Evolutionary conservation across 53 echinoderm and acorn worm species (phyloP), one percentile per base, ranked within the genome.

Genomic region (Apostichopus leukothele): DNA sequence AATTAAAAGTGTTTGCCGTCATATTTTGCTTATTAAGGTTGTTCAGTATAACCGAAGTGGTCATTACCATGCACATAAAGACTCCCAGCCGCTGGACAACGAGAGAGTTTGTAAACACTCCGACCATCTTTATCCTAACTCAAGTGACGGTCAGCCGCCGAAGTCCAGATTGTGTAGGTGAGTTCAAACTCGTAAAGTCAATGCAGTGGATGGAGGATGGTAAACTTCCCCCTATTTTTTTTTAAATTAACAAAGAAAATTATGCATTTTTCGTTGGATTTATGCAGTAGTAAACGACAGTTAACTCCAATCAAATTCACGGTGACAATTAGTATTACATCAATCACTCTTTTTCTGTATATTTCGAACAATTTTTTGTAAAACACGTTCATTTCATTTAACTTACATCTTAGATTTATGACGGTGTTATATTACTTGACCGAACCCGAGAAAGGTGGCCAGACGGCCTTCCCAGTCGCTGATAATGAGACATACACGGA

Each of bases 381-480:
- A 39, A 39, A 39, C 39, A 39, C 3, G 39, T 71, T 13, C 18
- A 16, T 16, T 71, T 18, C 18, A 16, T 71, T 4, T 71, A n/a
- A n/a, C 18, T 71, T 71, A 5, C 18, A 6, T 5, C 21, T 71
- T 71, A 94, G 95, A 25, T 95, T 71, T 55, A 81, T 95, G 79
- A 95, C 95, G 6, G 88, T 95, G 67, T 91, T 95, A 88, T 91
- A 91, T 39, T 95, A 95, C 68, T 71, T 95, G n/a, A 93, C 93
- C 61, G 88, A 91, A 12, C 93, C 91, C 55, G 93, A 91, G 55
- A 90, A 75, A 59, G 94, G 95, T 0, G 95, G 95, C 4, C 91
- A 95, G 79, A 95, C 95, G 13, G 95, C 95, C 1, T 95, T 95
- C 26, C 95, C 95, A 23, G 67, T 95, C 20, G 95, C 95, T 7